Evolutionary conservation across 2,113 vertebrate species (phyloP).

Genomic region (Ictalurus furcatus): DNA sequence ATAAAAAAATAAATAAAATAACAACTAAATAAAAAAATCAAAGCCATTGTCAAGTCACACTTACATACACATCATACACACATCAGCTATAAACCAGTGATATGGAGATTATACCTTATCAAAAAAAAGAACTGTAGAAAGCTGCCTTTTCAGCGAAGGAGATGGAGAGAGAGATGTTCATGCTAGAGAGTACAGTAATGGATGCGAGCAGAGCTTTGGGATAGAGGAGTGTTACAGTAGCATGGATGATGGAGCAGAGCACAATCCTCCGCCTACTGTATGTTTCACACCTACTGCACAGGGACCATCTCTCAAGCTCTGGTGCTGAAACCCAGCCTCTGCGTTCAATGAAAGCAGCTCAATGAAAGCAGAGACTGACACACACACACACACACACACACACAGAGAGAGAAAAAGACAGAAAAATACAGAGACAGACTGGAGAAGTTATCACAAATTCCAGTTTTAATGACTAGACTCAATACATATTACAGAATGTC

Average conservation of each 20-base stretch:
- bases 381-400: background rate
- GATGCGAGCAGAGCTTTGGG: slow-evolving; percentile 30
- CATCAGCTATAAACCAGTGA: slow-evolving; percentile 11
- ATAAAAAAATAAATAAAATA: background rate
- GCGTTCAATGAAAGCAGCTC: slow-evolving; percentile 4
- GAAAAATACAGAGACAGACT: background rate
- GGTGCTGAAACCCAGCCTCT: slow-evolving; percentile 18
- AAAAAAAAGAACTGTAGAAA: background rate
- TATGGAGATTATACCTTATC: slow-evolving; percentile 9
- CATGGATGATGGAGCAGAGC: slow-evolving; percentile 24
- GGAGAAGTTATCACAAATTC: slow-evolving; percentile 10
- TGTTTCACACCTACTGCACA: slow-evolving; percentile 33
- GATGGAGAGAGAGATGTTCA: slow-evolving; percentile 7
- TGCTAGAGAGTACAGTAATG: slow-evolving; percentile 3
- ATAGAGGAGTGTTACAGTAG: slow-evolving; percentile 12
- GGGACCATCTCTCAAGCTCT: slow-evolving; percentile 20
- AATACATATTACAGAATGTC: slow-evolving; percentile 3
- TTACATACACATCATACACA: background rate
- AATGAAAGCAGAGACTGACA: background rate
- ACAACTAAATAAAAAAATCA: background rate
- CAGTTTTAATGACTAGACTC: slow-evolving; percentile 24
- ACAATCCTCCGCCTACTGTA: slow-evolving; percentile 20
- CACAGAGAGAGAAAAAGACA: background rate
- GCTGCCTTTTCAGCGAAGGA: background rate
- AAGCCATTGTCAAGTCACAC: background rate